These are phyloP conservation scores for Hexactinellida sp. DNA, from an alignment of 37 sponge, comb jelly and placozoan species.

Conservation along the genomic window DNA sequence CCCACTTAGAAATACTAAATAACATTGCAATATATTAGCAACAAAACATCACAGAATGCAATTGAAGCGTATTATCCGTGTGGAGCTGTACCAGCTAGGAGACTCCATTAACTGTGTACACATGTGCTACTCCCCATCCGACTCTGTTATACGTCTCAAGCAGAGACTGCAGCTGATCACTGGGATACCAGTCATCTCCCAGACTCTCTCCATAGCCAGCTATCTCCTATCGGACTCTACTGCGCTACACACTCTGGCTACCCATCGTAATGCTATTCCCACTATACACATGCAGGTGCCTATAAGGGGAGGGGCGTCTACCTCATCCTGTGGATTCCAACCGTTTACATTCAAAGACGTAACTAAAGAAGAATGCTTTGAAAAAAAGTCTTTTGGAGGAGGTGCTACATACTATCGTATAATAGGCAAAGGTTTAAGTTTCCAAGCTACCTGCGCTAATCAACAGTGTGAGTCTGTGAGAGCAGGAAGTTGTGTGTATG, in stretches of 20 bases:
- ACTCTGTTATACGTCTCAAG: background rate
- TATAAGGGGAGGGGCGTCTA: background rate
- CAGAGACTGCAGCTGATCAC: background rate
- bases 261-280: background rate
- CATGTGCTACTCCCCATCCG: background rate
- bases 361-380: slow-evolving; percentile 12
- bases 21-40: too few species aligned
- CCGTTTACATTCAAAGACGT: background rate
- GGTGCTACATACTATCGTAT: background rate
- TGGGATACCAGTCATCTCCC: background rate
- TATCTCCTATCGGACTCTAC: background rate
- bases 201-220: background rate
- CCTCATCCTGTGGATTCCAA: background rate
- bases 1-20: too few species aligned
- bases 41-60: background rate
- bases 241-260: background rate
- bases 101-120: background rate
- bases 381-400: background rate
- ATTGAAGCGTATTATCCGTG: background rate
- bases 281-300: background rate
- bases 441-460: background rate
- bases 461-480: background rate
- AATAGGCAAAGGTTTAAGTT: background rate
- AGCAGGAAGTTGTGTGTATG: background rate
- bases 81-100: background rate